Conservation (phyloP, 2,888 invertebrate genomes). For the Crioceris asparagi region DNA sequence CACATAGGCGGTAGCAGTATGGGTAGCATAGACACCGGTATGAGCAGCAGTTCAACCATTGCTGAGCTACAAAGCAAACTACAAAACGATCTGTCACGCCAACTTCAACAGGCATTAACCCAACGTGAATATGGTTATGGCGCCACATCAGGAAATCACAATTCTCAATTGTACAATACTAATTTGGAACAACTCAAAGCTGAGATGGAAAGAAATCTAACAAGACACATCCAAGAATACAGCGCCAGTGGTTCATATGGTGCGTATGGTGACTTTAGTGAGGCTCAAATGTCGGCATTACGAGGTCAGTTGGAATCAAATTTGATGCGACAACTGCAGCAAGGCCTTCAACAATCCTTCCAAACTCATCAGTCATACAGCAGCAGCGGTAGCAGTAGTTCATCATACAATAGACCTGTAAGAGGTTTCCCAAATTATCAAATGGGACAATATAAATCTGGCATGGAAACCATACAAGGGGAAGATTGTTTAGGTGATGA, state of each 20-base stretch:
- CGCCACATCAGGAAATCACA: conserved; percentile 12
- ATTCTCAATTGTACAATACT: conserved; percentile 22
- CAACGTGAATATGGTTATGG: conserved; percentile 9
- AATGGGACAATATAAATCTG: conserved; percentile 16
- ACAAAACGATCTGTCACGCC: conserved; percentile 27
- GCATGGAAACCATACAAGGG: conserved; percentile 10
- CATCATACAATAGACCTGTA: conserved; percentile 18
- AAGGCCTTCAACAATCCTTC: conserved; percentile 29
- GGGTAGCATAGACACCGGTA: conserved; percentile 10
- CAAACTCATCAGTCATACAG: conserved; percentile 26
- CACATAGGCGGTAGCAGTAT: conserved; percentile 9
- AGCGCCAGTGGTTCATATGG: conserved; percentile 14
- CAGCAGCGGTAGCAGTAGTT: conserved; percentile 15
- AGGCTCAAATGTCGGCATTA: conserved; percentile 26
- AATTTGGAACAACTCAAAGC: conserved; percentile 28
- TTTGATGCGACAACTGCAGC: conserved; percentile 30
- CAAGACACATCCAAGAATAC: conserved; percentile 27
- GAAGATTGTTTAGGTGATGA: conserved; percentile 19
- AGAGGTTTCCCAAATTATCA: conserved; percentile 17
- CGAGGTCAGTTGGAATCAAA: conserved; percentile 30
- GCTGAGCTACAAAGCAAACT: conserved; percentile 23
- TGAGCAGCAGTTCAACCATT: conserved; percentile 11
- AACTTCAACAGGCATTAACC: conserved; percentile 27
- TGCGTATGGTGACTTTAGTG: conserved; percentile 17
- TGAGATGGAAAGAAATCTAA: conserved; percentile 32